These are phyloP conservation scores for Scalopus aquaticus DNA, from an alignment of 2,113 vertebrate genomes.

Conservation along the genomic window DNA sequence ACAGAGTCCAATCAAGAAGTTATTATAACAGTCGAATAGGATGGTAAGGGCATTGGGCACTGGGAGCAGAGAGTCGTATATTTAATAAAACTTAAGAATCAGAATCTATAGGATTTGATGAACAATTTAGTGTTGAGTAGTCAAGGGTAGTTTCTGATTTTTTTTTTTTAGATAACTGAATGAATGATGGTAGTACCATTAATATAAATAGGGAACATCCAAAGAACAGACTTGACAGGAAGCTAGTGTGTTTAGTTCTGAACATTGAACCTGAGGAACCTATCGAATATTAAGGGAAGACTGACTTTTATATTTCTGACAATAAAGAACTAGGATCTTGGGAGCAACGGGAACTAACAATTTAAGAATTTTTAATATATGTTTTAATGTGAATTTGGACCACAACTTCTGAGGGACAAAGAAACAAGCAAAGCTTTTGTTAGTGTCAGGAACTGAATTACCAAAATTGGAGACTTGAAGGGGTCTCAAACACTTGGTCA, in stretches of 20 bases:
- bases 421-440: neutral
- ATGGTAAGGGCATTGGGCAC: neutral
- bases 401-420: neutral
- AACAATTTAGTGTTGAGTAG: neutral
- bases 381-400: neutral
- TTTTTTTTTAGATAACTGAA: neutral
- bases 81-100: neutral
- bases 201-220: neutral
- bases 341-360: neutral
- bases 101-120: neutral
- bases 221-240: neutral
- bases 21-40: neutral
- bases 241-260: neutral
- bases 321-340: conserved; percentile 14
- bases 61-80: neutral
- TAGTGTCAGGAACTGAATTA: neutral
- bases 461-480: neutral
- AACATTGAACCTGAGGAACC: neutral
- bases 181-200: neutral
- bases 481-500: neutral
- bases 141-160: neutral
- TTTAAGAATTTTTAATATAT: neutral
- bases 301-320: neutral
- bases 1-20: neutral
- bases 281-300: neutral